These are phyloP conservation scores for Danionella dracula DNA, from an alignment of 2,797 vertebrate species.

Conservation along the genomic window DNA sequence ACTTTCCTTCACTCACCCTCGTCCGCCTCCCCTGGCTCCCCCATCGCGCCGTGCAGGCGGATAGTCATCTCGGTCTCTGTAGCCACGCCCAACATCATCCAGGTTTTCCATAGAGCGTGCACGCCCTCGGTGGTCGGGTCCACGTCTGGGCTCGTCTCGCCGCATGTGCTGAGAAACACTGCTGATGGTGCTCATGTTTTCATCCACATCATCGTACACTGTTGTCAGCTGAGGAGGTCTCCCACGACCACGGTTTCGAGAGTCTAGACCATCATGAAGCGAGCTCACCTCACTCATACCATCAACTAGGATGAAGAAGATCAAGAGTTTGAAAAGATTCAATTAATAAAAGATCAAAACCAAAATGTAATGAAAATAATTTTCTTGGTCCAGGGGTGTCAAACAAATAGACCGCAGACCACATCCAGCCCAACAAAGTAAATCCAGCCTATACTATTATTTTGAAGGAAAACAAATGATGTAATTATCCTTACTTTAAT, in stretches of 20 bases:
- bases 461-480: too few relatives aligned
- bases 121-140: conserved; percentile 54
- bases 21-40: conserved; percentile 60
- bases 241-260: conserved; percentile 63
- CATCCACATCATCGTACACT: conserved; percentile 62
- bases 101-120: conserved; percentile 83
- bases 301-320: too few relatives aligned
- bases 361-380: too few relatives aligned
- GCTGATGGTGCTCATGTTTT: conserved; percentile 78
- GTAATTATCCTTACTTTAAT: too few relatives aligned
- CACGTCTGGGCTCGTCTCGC: conserved; percentile 49
- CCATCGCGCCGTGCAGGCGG: conserved; percentile 48
- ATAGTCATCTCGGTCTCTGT: conserved; percentile 48
- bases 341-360: too few relatives aligned
- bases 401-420: too few relatives aligned
- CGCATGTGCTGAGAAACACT: conserved; percentile 69
- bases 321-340: too few relatives aligned
- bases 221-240: conserved; percentile 67
- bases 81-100: conserved; percentile 65
- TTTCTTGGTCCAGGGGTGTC: too few relatives aligned
- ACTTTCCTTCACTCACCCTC: conserved; percentile 62
- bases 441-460: too few relatives aligned
- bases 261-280: conserved; percentile 72
- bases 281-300: conserved; percentile 83
- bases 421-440: too few relatives aligned